A percentile compares a stretch with the other conserved stretches of the same genome.
Conservation (phyloP, 2,113 vertebrate genomes). For the Microcebus ravelobensis region DNA sequence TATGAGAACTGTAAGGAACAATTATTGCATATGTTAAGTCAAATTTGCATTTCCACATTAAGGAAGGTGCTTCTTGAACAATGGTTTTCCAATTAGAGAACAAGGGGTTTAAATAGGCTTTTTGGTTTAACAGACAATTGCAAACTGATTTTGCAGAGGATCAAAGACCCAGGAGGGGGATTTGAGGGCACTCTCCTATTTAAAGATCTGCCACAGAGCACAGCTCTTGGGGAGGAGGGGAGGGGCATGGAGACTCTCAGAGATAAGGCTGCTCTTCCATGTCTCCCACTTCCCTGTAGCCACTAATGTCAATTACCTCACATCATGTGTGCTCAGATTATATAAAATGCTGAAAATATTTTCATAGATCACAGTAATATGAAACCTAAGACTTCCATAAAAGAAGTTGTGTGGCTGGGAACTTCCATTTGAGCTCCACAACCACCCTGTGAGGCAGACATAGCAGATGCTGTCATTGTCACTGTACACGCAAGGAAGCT, state of each 20-base stretch:
- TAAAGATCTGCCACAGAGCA: neutral
- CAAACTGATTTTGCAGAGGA: neutral
- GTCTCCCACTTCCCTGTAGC: neutral
- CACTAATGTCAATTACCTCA: neutral
- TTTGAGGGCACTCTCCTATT: neutral
- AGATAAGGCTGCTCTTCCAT: neutral
- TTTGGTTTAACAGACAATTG: neutral
- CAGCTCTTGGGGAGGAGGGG: neutral
- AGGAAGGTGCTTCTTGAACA: neutral
- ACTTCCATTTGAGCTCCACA: neutral
- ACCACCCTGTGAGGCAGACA: neutral
- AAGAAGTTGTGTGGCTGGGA: neutral
- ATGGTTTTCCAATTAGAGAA: neutral
- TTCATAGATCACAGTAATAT: neutral
- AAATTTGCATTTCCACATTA: conserved; percentile 35
- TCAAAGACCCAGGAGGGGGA: neutral
- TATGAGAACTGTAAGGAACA: neutral
- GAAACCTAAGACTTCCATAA: neutral
- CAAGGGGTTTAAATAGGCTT: neutral
- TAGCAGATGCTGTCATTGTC: neutral
- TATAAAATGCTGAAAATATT: neutral
- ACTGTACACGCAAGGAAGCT: neutral
- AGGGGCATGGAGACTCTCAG: neutral
- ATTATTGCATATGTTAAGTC: neutral
- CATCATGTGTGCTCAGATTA: neutral